A percentile compares a stretch with the other conserved stretches of the same genome.
These are phyloP conservation scores for Triops cancriformis DNA, from an alignment of 1,140 invertebrate genomes.

Conservation along the genomic window DNA sequence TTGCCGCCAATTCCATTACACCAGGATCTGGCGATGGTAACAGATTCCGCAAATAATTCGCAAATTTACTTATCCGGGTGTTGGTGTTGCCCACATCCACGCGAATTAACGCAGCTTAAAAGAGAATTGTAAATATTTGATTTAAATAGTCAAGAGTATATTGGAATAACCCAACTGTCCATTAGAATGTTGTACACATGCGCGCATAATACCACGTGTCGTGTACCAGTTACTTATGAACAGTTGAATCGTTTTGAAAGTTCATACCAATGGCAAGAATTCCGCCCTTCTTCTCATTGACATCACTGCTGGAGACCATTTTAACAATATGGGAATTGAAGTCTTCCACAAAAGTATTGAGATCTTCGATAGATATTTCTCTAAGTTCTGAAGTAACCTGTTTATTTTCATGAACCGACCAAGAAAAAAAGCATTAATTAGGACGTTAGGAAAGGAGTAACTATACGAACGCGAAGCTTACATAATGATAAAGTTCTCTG, in stretches of 20 bases:
- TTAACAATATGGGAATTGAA: conserved; percentile 93
- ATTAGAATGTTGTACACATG: no score
- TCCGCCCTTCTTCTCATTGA: conserved; percentile 90
- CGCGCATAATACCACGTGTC: no score
- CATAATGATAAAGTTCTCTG: conserved; percentile 77
- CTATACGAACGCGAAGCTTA: conserved; percentile 39
- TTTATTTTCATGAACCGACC: not conserved
- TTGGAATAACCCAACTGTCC: no score
- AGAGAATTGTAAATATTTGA: not conserved
- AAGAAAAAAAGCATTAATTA: conserved; percentile 25
- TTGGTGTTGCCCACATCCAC: conserved; percentile 87
- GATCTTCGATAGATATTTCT: conserved; percentile 83
- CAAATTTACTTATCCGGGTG: conserved; percentile 80
- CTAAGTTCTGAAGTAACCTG: conserved; percentile 71
- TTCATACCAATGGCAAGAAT: conserved; percentile 81
- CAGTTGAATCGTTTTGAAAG: not conserved
- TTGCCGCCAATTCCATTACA: conserved; percentile 85
- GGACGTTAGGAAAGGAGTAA: not conserved
- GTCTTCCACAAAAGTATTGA: conserved; percentile 82
- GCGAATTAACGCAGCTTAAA: conserved; percentile 53
- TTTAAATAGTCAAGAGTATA: not conserved
- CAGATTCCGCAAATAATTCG: conserved; percentile 83
- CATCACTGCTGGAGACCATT: conserved; percentile 86
- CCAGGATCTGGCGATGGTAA: conserved; percentile 80
- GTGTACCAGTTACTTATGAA: no score